Evolutionary conservation across 1,140 invertebrate genomes (phyloP), one percentile per base, ranked within the genome.

Genomic region (Trichonephila clavipes): DNA sequence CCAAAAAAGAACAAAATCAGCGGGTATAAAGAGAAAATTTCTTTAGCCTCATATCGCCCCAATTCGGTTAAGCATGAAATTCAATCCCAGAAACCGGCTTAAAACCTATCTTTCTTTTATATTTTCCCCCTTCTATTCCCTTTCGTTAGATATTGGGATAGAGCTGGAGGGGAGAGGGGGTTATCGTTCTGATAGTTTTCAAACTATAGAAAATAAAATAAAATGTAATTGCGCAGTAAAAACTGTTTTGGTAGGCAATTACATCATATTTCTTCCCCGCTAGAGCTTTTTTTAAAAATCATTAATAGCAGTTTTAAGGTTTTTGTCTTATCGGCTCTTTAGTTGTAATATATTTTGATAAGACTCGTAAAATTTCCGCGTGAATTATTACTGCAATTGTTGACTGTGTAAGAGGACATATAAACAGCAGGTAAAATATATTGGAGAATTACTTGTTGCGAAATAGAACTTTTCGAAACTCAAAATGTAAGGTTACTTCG

Each of bases 21-120:
- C 34, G 34, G 14, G 51, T 82, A 90, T 90, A 81, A 90, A 62
- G 62, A 83, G 61, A 61, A 34, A 44, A 69, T 72, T 92, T 87
- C 82, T 66, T 92, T 86, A 72, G 69, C 91, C 83, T 72, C 91
- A 86, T 92, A 87, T 58, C 58, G 62, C 62, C 87, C 40, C 61
- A 44, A 69, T 72, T 64, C 92, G 85, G 92, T 59, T 93, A 34
- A 88, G 92, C 92, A 93, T 93, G 92, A 93, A 93, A 93, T 88
- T 88, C 92, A 88, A 93, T 88, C 86, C 66, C 12, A 28, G 82
- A 92, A 92, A 87, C 86, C 19, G 86, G 85, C 86, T 93, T 93
- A 93, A 88, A 93, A 88, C 72, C 62, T 81, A 40, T 72, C 51
- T 92, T 83, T 69, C 64, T 44, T 85, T 66, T 61, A 24, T 12